Evolutionary conservation across 2,888 invertebrate species (phyloP).

Genomic region (Tortrix viridana): DNA sequence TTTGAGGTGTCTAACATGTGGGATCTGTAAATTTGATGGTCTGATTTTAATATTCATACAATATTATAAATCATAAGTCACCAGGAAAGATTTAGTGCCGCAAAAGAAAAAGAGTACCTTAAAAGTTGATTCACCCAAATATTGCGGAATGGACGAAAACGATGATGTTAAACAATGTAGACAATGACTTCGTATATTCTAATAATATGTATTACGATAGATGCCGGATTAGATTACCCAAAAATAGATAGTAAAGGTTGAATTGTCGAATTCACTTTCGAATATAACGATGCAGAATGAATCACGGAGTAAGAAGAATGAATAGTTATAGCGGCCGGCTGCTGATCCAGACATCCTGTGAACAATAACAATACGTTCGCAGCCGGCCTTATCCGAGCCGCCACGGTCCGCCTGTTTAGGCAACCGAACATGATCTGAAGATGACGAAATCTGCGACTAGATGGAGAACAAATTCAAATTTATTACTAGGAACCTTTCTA

Average conservation of each 20-base stretch:
- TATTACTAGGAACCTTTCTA: constrained; percentile 10
- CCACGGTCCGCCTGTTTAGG: constrained; percentile 34
- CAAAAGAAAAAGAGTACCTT: no score
- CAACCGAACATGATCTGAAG: constrained; percentile 30
- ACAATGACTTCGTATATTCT: constrained; percentile 13
- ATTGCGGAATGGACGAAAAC: not conserved
- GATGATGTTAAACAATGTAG: constrained; percentile 8
- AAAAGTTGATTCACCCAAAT: no score
- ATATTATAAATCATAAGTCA: no score
- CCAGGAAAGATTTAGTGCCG: no score
- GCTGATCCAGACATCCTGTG: constrained; percentile 63
- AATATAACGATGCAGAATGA: constrained; percentile 30
- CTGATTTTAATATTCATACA: no score
- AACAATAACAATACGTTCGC: constrained; percentile 43
- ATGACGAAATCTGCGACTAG: constrained; percentile 19
- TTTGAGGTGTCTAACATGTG: no score
- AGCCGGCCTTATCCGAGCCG: constrained; percentile 25
- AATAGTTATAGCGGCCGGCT: constrained; percentile 58
- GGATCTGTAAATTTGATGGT: no score
- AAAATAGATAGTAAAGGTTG: constrained; percentile 46
- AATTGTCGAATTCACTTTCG: constrained; percentile 39
- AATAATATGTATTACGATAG: constrained; percentile 9
- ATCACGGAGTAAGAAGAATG: constrained; percentile 39
- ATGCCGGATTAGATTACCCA: constrained; percentile 45
- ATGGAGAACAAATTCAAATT: constrained; percentile 7